Evolutionary conservation across 2,888 invertebrate genomes (phyloP), one percentile per base, ranked within the genome.

Genomic region (Amphipyra tragopoginis): DNA sequence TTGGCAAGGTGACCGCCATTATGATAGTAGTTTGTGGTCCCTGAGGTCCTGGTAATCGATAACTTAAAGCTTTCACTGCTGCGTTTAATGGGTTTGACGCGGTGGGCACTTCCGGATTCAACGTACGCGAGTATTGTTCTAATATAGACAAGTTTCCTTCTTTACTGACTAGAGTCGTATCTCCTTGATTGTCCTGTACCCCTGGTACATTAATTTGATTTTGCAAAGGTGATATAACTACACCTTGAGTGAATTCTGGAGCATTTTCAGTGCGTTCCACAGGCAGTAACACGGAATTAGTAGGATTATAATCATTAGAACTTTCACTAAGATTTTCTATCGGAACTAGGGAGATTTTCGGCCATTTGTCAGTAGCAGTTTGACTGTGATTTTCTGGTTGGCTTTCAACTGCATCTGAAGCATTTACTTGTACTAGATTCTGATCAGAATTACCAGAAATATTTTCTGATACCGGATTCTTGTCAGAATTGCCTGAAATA

Each of bases 71-170:
- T 1, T 40, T 14, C 21, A 21, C 21, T 8, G 7, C 8, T 14
- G 42, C 9, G 7, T 13, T 13, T 1, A 40, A 14, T 6, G 13
- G 39, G 5, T 7, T 7, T 6, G 39, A 0, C 1, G 1, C 2
- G 7, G 39, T 0, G 0, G 13, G 5, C 10, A 2, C 14, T 14
- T 13, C 2, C 2, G 13, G 8, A 1, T 13, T 8, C 1, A 66
- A 14, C 0, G 48, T 40, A 7, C 65, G 65, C 5, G 71, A n/a
- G 40, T 66, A 66, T n/a, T 66, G 64, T 29, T 66, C 65, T 9
- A 66, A 15, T 8, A 66, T 44, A 5, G 65, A 66, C 3, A 53
- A 3, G 7, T 13, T 29, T n/a, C n/a, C 39, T 13, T 7, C 39
- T 9, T 8, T 5, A 7, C 4, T 29, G 29, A 10, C 10, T 7